These are phyloP conservation scores for Harmothoe impar DNA, from an alignment of 2,888 invertebrate species.

Conservation along the genomic window DNA sequence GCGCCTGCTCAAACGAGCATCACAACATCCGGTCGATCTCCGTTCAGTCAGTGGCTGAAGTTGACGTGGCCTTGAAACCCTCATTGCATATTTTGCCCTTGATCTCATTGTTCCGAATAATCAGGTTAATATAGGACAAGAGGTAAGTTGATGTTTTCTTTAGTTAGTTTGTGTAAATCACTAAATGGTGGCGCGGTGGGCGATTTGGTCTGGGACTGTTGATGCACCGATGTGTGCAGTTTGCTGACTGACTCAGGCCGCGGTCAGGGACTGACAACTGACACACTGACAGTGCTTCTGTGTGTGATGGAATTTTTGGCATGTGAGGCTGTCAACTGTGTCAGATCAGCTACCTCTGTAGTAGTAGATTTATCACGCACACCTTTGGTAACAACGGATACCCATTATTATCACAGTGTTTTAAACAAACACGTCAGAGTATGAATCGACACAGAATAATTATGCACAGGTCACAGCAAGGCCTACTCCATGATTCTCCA, in stretches of 20 bases:
- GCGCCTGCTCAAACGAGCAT: slow-evolving; percentile 47
- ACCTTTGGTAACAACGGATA: no score
- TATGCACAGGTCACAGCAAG: no score
- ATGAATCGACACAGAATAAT: no score
- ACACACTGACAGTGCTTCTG: no score
- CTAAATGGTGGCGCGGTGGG: not conserved
- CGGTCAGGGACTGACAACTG: not conserved
- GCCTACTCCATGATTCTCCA: no score
- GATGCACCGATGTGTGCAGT: not conserved
- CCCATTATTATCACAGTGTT: no score
- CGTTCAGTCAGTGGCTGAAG: slow-evolving; percentile 40
- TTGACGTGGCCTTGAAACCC: slow-evolving; percentile 60
- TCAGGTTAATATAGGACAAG: slow-evolving; percentile 25
- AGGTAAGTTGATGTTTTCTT: slow-evolving; percentile 33
- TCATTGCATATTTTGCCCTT: slow-evolving; percentile 62
- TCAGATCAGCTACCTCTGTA: no score
- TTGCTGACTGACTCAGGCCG: not conserved
- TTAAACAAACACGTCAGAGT: no score
- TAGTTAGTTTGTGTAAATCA: not conserved
- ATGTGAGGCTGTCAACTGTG: no score
- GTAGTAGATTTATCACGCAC: no score
- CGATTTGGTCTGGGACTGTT: not conserved
- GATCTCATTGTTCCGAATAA: slow-evolving; percentile 41
- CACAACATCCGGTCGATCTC: slow-evolving; percentile 55
- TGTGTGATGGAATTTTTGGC: no score